Base-by-base conservation (phyloP, 2,113 vertebrate species). In the Ptilonorhynchus violaceus region DNA sequence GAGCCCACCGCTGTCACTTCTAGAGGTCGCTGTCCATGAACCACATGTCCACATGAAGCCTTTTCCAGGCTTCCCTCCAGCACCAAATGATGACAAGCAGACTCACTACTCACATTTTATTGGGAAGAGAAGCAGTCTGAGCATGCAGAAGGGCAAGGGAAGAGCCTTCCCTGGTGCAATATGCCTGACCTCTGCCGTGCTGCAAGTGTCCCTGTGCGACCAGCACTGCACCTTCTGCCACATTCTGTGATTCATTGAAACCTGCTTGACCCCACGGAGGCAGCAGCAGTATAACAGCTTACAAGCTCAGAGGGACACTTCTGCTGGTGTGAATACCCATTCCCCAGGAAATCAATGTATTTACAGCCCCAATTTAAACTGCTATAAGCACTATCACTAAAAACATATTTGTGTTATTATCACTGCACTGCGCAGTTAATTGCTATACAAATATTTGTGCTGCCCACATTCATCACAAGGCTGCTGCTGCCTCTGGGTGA, bases 401-500 rank as follows among this genome's bases (percentile, higher is more conserved):
- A 79, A 87, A n/a, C 58, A 30, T 92, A 89, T 93, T 88, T 82
- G 62, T 22, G 8, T 78, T 87, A 77, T 93, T 67, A 89, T n/a
- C 69, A 79, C n/a, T 52, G 73, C 62, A 27, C 49, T 25, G 49
- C 2, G 0, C 74, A 72, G 80, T 41, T 93, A 91, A 95, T 95
- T 93, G 89, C 72, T 85, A 7, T 64, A 93, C 88, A 94, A 97
- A 96, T 93, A 93, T 96, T 92, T 86, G 70, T 30, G 21, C 28
- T 93, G 76, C 79, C 55, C 41, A 50, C 66, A 59, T 90, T 89
- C 50, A 70, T 94, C 80, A 63, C n/a, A 55, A 78, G 67, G 49
- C 82, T 60, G 74, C 75, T 83, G 78, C 78, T 49, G 91, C 89
- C 92, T 89, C 30, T 0, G 82, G 92, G 78, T 83, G 79, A 85